A percentile compares a stretch with the other conserved stretches of the same genome.
Evolutionary conservation across 2,797 vertebrate species (phyloP).

Genomic region (Discoglossus pictus): DNA sequence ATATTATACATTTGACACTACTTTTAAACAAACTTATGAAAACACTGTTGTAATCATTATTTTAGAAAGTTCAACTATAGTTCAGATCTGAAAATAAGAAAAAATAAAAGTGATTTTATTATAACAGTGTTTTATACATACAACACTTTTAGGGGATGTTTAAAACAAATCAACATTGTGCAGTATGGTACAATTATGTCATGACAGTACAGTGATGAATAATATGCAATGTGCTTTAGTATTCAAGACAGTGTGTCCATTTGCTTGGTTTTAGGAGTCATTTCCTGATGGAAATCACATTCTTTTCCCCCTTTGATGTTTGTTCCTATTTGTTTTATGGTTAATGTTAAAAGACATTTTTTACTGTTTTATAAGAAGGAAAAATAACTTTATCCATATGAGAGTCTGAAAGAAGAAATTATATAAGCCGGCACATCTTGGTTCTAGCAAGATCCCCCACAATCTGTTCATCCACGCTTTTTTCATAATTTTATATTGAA

Average conservation of each 20-base stretch:
- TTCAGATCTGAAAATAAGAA: no score
- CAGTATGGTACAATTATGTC: background rate
- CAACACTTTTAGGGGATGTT: no score
- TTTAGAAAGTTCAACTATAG: no score
- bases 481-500: background rate
- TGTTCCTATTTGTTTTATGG: slow-evolving; percentile 50
- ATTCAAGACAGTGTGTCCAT: no score
- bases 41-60: no score
- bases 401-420: slow-evolving; percentile 14
- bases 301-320: slow-evolving; percentile 38
- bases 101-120: no score
- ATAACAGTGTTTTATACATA: no score
- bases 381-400: slow-evolving; percentile 48
- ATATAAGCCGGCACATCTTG: slow-evolving; percentile 7
- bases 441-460: background rate
- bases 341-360: slow-evolving; percentile 9
- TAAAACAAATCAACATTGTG: background rate
- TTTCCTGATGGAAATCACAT: slow-evolving; percentile 38
- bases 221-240: background rate
- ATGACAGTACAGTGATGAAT: background rate
- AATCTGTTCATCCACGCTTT: background rate
- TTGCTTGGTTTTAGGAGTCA: slow-evolving; percentile 26
- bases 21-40: no score
- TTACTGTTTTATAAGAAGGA: slow-evolving; percentile 39
- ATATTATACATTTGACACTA: no score